Percentiles rank a stretch among this genome's conserved stretches.
Conservation (phyloP, 2,888 invertebrate genomes). For the Nebria brevicollis region DNA sequence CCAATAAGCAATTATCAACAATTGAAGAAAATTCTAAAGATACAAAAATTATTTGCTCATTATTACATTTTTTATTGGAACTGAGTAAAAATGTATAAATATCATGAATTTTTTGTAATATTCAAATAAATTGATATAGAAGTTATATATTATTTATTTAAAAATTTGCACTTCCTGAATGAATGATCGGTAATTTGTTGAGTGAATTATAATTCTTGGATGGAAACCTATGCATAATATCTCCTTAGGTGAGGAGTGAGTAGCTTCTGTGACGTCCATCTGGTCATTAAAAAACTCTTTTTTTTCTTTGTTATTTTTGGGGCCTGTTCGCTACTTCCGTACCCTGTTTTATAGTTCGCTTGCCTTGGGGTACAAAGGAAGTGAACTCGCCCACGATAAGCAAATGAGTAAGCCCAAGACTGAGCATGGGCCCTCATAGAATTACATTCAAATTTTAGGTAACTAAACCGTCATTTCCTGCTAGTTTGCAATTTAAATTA, state of each 20-base stretch:
- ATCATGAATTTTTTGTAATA: no score
- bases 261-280: conserved; percentile 20
- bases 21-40: no score
- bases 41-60: no score
- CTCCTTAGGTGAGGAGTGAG: not conserved
- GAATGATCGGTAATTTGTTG: no score
- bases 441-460: conserved; percentile 12
- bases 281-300: conserved; percentile 14
- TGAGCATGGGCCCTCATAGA: not conserved
- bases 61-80: no score
- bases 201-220: no score
- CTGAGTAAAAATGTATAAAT: no score
- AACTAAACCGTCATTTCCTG: conserved; percentile 14
- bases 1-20: no score
- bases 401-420: conserved; percentile 7
- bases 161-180: no score
- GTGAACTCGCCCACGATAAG: conserved; percentile 17
- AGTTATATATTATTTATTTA: no score
- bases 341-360: not conserved
- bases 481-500: conserved; percentile 16
- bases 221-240: no score
- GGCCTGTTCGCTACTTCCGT: not conserved
- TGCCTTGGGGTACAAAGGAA: conserved; percentile 7
- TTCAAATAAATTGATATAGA: no score
- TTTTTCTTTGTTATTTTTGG: conserved; percentile 3